phyloP scores from a whole-genome alignment of 2,113 vertebrate species.

The Leiothrix lutea region DNA sequence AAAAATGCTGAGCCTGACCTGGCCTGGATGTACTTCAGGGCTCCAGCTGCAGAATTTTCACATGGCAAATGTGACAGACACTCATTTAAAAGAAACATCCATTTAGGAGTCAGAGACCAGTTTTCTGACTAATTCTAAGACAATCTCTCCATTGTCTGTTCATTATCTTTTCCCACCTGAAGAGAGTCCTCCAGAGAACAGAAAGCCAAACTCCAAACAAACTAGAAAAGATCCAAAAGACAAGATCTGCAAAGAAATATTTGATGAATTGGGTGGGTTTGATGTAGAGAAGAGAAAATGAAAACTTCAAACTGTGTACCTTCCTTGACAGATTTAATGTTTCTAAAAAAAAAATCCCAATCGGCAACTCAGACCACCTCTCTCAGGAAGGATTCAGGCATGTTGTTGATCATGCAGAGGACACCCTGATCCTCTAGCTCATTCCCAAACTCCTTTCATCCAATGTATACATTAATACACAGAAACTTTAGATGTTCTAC shows the following conservation, averaged over 20 bases:
- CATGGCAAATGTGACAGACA: not conserved
- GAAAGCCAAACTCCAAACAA: not conserved
- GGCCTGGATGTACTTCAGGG: not conserved
- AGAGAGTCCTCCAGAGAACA: rapidly evolving
- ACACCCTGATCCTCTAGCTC: not conserved
- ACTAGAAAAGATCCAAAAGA: not conserved
- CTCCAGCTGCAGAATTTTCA: not conserved
- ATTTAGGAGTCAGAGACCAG: not conserved
- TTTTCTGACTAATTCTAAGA: not conserved
- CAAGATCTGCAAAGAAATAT: not conserved
- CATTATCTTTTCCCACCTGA: not conserved
- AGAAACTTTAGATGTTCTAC: not conserved
- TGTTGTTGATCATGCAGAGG: not conserved
- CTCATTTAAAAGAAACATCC: not conserved
- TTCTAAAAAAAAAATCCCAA: not conserved
- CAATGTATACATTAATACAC: not conserved
- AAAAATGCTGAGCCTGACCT: not conserved
- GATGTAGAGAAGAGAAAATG: not conserved
- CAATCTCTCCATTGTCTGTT: not conserved
- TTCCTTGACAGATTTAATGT: not conserved
- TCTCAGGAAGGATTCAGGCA: not conserved
- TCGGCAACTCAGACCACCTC: rapidly evolving
- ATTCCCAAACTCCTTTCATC: not conserved
- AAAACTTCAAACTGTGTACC: not conserved
- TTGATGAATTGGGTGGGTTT: not conserved